Evolutionary conservation across 2,888 invertebrate genomes (phyloP), one percentile per base, ranked within the genome.

Genomic region (Stramonita haemastoma): DNA sequence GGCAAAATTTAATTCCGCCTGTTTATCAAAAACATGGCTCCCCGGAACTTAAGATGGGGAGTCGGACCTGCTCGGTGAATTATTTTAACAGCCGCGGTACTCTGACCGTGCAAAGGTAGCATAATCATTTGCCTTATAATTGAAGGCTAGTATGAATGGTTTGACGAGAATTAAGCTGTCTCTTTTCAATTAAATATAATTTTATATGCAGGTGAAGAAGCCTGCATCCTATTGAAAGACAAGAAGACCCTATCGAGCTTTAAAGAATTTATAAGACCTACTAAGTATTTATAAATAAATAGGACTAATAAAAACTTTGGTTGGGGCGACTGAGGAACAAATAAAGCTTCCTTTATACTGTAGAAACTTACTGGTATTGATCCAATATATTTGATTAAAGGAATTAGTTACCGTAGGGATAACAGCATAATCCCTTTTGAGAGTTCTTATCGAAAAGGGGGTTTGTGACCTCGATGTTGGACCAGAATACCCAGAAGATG

Each of bases 391-490:
- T 89, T 91, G 91, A 92, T 89, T 89, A 90, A 79, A 90, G 97
- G 97, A 97, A 96, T 96, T 97, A 97, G 97, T 97, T 97, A 97
- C 97, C 97, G 97, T 97, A 97, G 97, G 97, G 97, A 97, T 98
- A 98, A 98, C 97, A 98, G 97, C 97, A 97, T 97, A 97, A 97
- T 97, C 97, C 97, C 97, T 97, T 97, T 97, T 96, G 96, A 97
- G 97, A 97, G 97, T 97, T 97, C 97, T 95, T 96, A 97, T 98
- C 97, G 96, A 97, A 97, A 97, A 97, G 96, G 97, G 96, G 97
- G 97, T 96, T 98, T 97, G 97, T 97, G 97, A 98, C 97, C 97
- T 98, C 98, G 97, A 98, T 98, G 98, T 98, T 98, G 98, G 97
- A 98, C 97, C 97, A 97, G 97, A 97, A 95, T 97, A 96, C 96